A percentile compares a stretch with the other conserved stretches of the same genome.
Evolutionary conservation across 2,113 vertebrate species (phyloP).

Genomic region (Lathamus discolor): DNA sequence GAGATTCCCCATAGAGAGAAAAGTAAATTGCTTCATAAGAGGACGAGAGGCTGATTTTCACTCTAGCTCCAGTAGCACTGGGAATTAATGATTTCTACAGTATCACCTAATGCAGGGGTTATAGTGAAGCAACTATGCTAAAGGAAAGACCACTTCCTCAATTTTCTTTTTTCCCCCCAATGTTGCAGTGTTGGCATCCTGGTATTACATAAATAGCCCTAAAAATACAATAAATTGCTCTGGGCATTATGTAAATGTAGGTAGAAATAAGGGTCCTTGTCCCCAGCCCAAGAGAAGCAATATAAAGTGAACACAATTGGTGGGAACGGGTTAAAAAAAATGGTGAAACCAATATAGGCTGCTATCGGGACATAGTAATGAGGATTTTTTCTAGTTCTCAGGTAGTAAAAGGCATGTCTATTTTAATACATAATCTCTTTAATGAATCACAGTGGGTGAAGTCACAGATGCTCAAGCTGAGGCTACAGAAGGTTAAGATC

Average conservation of each 20-base stretch:
- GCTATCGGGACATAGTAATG: not conserved
- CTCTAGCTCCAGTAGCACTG: not conserved
- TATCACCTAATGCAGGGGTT: not conserved
- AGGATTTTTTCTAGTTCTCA: not conserved
- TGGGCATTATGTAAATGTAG: not conserved
- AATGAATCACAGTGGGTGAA: slow-evolving; percentile 15
- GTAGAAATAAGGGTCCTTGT: not conserved
- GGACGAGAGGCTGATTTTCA: not conserved
- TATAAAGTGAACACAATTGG: not conserved
- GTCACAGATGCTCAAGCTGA: slow-evolving; percentile 11
- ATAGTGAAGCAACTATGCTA: not conserved
- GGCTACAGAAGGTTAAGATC: not conserved
- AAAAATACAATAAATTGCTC: not conserved
- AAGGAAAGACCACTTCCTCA: not conserved
- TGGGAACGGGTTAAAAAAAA: not conserved
- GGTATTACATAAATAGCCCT: not conserved
- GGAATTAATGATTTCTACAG: not conserved
- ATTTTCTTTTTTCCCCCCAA: not conserved
- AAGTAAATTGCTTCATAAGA: not conserved
- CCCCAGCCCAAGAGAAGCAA: not conserved
- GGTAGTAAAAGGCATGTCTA: not conserved
- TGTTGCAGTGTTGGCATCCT: not conserved
- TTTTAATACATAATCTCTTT: not conserved
- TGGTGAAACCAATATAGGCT: not conserved
- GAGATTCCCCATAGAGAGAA: not conserved